phyloP scores from a whole-genome alignment of 2,797 vertebrate genomes.

The Rhabdophis nuchalis region DNA sequence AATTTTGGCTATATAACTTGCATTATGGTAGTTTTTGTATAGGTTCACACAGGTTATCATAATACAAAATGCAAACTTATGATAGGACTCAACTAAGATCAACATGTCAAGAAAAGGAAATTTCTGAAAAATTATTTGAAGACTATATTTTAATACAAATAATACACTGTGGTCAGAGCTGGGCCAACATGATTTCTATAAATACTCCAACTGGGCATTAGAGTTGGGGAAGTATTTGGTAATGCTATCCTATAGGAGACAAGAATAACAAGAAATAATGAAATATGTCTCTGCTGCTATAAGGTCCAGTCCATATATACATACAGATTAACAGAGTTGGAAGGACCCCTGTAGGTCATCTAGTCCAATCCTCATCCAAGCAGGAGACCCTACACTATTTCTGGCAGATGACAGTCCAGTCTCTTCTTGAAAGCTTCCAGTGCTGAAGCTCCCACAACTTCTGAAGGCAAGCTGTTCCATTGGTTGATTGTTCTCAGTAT shows the following conservation, averaged over 20 bases:
- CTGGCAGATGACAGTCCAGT: too few relatives aligned
- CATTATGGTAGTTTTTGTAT: background rate
- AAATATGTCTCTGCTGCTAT: background rate
- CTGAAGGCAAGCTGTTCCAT: too few relatives aligned
- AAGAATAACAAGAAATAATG: background rate
- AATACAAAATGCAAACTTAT: background rate
- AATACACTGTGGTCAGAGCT: background rate
- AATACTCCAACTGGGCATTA: background rate
- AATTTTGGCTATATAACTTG: background rate
- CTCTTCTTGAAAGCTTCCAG: too few relatives aligned
- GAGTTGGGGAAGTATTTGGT: background rate
- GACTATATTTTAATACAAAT: background rate
- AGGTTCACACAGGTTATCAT: background rate
- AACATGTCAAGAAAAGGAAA: background rate
- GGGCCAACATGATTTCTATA: background rate
- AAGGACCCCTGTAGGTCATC: too few relatives aligned
- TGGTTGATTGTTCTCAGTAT: too few relatives aligned
- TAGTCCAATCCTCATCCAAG: too few relatives aligned
- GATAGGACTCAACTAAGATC: background rate
- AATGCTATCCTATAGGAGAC: background rate
- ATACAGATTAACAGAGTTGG: too few relatives aligned
- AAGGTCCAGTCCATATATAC: background rate
- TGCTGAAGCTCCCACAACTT: too few relatives aligned
- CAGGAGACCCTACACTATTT: too few relatives aligned
- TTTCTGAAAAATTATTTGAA: background rate